These are phyloP conservation scores for Conus canariensis DNA, from an alignment of 2,888 invertebrate species.

Conservation along the genomic window DNA sequence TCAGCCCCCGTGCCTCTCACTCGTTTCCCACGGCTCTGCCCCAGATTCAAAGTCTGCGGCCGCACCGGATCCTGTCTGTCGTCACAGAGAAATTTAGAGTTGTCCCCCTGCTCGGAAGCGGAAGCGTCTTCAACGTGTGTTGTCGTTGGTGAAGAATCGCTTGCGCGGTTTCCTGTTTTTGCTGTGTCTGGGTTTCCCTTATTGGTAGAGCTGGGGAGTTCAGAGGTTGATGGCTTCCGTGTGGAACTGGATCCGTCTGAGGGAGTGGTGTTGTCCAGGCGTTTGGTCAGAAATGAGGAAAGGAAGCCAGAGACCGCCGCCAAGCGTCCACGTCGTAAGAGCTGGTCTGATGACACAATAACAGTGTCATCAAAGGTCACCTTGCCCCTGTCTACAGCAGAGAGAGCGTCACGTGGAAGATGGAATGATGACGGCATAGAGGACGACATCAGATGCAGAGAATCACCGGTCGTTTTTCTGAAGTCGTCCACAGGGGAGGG, in stretches of 20 bases:
- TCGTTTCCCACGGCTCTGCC: background rate
- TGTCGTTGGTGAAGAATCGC: no score
- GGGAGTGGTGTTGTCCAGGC: background rate
- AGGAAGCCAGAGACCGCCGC: background rate
- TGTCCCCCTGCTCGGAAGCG: background rate
- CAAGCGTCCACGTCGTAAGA: background rate
- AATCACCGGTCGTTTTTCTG: background rate
- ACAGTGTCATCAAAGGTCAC: background rate
- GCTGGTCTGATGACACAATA: background rate
- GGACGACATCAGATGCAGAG: background rate
- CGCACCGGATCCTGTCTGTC: background rate
- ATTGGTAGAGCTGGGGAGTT: no score
- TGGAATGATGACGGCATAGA: background rate
- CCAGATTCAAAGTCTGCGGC: background rate
- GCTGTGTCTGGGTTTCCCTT: no score
- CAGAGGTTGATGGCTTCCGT: no score
- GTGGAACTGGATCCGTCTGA: no score
- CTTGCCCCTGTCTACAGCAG: background rate
- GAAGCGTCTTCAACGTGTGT: background rate
- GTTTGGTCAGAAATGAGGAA: background rate
- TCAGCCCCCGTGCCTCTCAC: background rate
- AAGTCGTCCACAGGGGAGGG: background rate
- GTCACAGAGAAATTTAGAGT: background rate
- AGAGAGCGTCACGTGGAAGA: background rate
- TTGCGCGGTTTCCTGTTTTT: no score